phyloP scores from a whole-genome alignment of 2,888 invertebrate genomes.

The Cotesia congregata region DNA sequence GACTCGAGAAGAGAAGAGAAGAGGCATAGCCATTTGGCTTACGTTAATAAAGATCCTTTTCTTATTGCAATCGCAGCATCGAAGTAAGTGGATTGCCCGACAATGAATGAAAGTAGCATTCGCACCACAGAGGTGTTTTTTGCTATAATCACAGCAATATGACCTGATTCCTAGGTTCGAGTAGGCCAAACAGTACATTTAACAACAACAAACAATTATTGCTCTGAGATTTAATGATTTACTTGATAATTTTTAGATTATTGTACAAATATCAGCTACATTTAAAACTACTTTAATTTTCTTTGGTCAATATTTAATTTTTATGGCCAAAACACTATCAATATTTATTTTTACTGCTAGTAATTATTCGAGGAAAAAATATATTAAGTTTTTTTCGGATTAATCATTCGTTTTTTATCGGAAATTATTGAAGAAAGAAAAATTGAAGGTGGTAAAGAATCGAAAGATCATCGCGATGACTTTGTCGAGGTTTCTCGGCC shows the following conservation, averaged over 20 bases:
- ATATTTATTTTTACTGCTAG: background rate
- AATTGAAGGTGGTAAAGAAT: slow-evolving; percentile 22
- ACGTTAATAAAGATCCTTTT: slow-evolving; percentile 19
- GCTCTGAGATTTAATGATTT: background rate
- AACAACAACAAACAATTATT: slow-evolving; percentile 25
- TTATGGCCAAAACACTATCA: no score
- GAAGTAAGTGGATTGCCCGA: slow-evolving; percentile 50
- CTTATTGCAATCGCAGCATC: background rate
- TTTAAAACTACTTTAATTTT: background rate
- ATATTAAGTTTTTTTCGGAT: no score
- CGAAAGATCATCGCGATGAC: slow-evolving; percentile 30
- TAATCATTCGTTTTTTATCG: no score
- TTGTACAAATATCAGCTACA: background rate
- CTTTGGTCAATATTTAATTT: background rate
- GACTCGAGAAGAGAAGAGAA: background rate
- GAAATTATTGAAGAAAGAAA: no score
- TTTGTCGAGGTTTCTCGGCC: slow-evolving; percentile 56
- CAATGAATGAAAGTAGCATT: slow-evolving; percentile 69
- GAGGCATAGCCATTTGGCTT: background rate
- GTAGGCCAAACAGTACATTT: slow-evolving; percentile 58
- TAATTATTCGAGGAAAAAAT: no score
- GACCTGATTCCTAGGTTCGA: slow-evolving; percentile 65
- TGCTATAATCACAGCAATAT: slow-evolving; percentile 61
- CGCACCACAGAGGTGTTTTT: slow-evolving; percentile 56
- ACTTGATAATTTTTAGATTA: background rate